These are phyloP conservation scores for Zygothrica quintamaculata DNA, from an alignment of 2,888 invertebrate genomes.

Conservation along the genomic window DNA sequence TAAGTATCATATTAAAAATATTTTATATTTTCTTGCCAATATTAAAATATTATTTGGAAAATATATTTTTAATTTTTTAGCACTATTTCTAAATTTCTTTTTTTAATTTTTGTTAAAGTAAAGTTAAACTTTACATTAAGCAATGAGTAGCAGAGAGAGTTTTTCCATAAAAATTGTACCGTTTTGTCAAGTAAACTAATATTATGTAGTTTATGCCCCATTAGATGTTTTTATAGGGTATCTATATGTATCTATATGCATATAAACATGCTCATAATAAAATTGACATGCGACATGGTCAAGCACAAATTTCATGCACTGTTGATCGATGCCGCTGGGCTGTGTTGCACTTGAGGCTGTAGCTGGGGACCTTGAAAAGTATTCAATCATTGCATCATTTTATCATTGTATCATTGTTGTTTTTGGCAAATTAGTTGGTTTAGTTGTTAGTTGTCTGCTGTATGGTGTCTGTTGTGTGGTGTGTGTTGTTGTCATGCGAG, in stretches of 20 bases:
- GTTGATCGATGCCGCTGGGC: conserved; percentile 62
- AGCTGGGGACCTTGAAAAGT: conserved; percentile 53
- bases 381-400: conserved; percentile 49
- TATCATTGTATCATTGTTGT: conserved; percentile 53
- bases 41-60: too few species aligned
- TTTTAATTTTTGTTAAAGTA: too few species aligned
- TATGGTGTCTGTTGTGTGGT: background rate
- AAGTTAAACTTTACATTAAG: too few species aligned
- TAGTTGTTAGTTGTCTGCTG: background rate
- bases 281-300: conserved; percentile 63
- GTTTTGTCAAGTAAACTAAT: too few species aligned
- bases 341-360: conserved; percentile 12
- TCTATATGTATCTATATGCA: too few species aligned
- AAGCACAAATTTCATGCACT: conserved; percentile 71
- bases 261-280: conserved; percentile 34
- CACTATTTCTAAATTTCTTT: too few species aligned
- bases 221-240: conserved; percentile 28
- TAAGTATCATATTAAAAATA: too few species aligned
- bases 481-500: conserved; percentile 25
- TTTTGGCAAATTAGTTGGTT: conserved; percentile 64
- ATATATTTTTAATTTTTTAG: too few species aligned
- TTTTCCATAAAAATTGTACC: too few species aligned
- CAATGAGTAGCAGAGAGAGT: too few species aligned
- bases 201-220: background rate
- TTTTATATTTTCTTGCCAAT: too few species aligned